Evolutionary conservation across 2,797 vertebrate genomes (phyloP), one percentile per base, ranked within the genome.

Genomic region (Lagocephalus sceleratus): DNA sequence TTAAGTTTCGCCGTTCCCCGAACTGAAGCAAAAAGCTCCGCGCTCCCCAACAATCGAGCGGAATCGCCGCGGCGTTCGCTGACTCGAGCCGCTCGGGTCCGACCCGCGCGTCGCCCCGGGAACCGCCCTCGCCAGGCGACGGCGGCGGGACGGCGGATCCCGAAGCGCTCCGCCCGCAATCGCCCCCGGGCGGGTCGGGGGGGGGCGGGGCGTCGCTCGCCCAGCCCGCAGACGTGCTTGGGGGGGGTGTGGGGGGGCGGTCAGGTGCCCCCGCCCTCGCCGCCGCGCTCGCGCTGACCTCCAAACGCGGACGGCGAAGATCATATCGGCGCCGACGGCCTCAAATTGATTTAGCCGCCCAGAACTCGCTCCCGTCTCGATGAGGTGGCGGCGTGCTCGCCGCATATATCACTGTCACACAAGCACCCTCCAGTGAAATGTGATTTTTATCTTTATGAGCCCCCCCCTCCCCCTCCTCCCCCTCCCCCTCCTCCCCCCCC

Each of bases 381-480:
- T 82, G 84, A 84, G 82, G 83, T 82, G 80, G 77, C 75, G 67
- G 72, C 51, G 76, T 54, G 81, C 83, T 81, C 68, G 25, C 73
- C 51, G 78, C 83, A 86, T 87, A 81, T 63, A 84, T 88, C 85
- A 88, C 84, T 88, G 85, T 88, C 80, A 81, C 75, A 55, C 83
- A 72, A 71, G 79, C 83, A 79, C 83, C 84, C 82, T 83, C 83
- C 73, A 78, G 83, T 86, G 82, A 88, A 88, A 88, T 87, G 79
- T 82, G 83, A 90, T 90, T 79, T 82, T 84, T 87, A 88, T 90
- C 87, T 84, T 85, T 80, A 87, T 83, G 81, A 81, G 82, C n/a
- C 23, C 46, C 15, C 29, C 17, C 2, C 21, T 22, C 22, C 10
- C 21, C 14, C 45, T 5, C 1, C 45, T n/a, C 2, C 47, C 47